Evolutionary conservation across 1,140 invertebrate species (phyloP).

Genomic region (Rhagoletis zephyria): DNA sequence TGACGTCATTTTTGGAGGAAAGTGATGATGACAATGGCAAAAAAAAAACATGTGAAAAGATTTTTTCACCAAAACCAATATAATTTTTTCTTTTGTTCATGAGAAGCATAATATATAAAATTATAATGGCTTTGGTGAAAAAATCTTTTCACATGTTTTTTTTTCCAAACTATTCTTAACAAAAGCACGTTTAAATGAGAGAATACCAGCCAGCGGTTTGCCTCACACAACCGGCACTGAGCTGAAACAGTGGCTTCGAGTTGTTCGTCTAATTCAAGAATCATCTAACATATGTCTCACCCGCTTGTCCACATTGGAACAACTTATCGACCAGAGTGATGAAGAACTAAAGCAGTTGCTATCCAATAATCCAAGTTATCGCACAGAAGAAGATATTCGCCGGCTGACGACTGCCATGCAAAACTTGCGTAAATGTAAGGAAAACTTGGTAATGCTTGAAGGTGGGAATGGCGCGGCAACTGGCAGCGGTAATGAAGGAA

Average conservation of each 20-base stretch:
- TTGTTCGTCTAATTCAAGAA: slow-evolving; percentile 78
- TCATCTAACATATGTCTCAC: slow-evolving; percentile 76
- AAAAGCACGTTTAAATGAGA: slow-evolving; percentile 82
- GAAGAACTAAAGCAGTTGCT: slow-evolving; percentile 85
- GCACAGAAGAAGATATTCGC: slow-evolving; percentile 87
- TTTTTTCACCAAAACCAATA: not conserved
- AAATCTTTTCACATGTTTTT: not conserved
- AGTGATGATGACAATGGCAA: too few species aligned
- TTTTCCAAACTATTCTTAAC: slow-evolving; percentile 85
- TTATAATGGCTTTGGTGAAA: not conserved
- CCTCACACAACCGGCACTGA: slow-evolving; percentile 79
- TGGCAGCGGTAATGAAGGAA: slow-evolving; percentile 59
- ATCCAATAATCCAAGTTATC: slow-evolving; percentile 77
- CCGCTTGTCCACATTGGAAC: slow-evolving; percentile 82
- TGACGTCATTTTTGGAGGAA: too few species aligned
- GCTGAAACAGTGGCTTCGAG: slow-evolving; percentile 87
- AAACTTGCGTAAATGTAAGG: slow-evolving; percentile 80
- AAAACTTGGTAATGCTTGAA: slow-evolving; percentile 59
- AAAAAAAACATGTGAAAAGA: not conserved
- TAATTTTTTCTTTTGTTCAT: not conserved
- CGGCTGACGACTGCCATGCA: slow-evolving; percentile 86
- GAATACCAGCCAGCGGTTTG: slow-evolving; percentile 76
- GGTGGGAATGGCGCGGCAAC: not conserved
- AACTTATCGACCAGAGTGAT: slow-evolving; percentile 86
- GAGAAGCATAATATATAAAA: not conserved